Conservation (phyloP, 2,888 invertebrate species). For the Torymus texanus region DNA sequence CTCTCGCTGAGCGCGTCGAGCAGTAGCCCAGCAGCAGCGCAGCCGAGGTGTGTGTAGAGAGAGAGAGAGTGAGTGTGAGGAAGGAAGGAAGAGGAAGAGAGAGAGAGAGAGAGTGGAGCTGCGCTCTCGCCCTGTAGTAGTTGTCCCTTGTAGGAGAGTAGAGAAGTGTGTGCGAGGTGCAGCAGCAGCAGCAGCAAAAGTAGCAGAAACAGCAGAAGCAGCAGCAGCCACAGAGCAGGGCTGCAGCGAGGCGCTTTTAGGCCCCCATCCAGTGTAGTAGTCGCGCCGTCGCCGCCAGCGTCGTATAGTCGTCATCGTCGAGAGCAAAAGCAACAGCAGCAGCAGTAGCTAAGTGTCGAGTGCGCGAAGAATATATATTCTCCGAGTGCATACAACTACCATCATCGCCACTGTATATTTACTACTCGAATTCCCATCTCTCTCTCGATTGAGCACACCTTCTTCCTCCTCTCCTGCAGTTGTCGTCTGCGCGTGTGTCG, state of each 20-base stretch:
- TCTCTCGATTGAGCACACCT: neutral
- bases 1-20: constrained; percentile 75
- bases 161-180: too few relatives aligned
- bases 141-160: too few relatives aligned
- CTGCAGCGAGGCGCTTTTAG: neutral
- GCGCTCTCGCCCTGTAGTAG: too few relatives aligned
- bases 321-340: too few relatives aligned
- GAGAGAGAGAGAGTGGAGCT: neutral
- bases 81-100: neutral
- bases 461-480: too few relatives aligned
- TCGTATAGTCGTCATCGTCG: neutral
- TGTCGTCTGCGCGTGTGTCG: neutral
- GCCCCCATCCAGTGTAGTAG: neutral
- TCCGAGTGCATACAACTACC: too few relatives aligned
- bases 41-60: constrained; percentile 33
- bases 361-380: too few relatives aligned
- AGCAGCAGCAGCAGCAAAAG: too few relatives aligned
- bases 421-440: neutral
- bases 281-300: constrained; percentile 5
- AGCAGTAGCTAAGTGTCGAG: too few relatives aligned
- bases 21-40: constrained; percentile 55
- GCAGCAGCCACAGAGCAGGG: too few relatives aligned
- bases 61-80: constrained; percentile 46
- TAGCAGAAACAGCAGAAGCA: too few relatives aligned
- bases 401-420: too few relatives aligned